A percentile compares a stretch with the other conserved stretches of the same genome.
phyloP scores from a whole-genome alignment of 2,797 vertebrate species.

The Mionectes olivaceus region DNA sequence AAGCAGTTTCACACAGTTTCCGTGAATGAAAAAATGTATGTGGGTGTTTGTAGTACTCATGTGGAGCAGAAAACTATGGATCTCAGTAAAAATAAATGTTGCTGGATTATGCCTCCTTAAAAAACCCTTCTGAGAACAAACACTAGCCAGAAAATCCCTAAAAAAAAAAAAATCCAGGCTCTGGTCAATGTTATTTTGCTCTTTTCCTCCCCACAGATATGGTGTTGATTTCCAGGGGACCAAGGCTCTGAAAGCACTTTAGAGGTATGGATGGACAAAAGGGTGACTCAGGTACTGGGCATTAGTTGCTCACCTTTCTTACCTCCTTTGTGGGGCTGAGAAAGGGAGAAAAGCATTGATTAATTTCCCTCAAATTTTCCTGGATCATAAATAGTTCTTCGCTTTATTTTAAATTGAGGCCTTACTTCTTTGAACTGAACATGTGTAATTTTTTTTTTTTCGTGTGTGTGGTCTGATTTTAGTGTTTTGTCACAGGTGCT shows the following conservation, averaged over 20 bases:
- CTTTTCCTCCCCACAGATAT: background rate
- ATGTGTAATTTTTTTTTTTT: background rate
- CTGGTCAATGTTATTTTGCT: background rate
- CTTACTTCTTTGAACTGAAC: background rate
- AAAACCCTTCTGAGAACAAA: background rate
- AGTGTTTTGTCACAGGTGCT: background rate
- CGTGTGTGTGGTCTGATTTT: background rate
- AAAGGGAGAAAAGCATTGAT: background rate
- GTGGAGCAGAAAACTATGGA: background rate
- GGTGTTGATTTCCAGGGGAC: background rate
- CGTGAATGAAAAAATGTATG: background rate
- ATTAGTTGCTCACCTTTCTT: background rate
- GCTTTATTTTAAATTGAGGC: background rate
- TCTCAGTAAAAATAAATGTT: background rate
- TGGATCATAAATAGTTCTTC: background rate
- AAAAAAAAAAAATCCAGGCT: background rate
- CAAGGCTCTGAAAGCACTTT: background rate
- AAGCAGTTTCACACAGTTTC: background rate
- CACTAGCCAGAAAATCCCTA: background rate
- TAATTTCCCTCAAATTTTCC: background rate
- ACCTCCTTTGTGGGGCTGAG: background rate
- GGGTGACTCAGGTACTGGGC: fast-evolving
- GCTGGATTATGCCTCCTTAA: background rate
- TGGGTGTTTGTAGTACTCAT: background rate
- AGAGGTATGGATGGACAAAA: background rate